These are phyloP conservation scores for Pyrgilauda ruficollis DNA, from an alignment of 2,113 vertebrate genomes.

Conservation along the genomic window DNA sequence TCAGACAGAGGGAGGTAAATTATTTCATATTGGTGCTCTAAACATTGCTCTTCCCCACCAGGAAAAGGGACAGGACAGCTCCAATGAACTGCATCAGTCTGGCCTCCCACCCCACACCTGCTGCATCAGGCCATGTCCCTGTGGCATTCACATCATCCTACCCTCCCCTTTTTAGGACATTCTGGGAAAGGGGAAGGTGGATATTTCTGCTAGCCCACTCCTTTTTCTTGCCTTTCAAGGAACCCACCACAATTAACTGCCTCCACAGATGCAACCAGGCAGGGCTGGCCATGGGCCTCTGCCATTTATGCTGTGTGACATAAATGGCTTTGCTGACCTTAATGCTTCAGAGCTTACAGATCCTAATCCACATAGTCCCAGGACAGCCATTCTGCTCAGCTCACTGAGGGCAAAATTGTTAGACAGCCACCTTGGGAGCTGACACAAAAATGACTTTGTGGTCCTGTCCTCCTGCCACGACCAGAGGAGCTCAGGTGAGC, in stretches of 20 bases:
- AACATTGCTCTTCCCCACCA: background rate
- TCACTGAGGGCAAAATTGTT: background rate
- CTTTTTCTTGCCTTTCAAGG: background rate
- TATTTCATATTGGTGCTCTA: background rate
- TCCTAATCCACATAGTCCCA: background rate
- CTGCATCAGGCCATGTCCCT: background rate
- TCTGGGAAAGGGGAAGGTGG: background rate
- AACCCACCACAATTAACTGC: background rate
- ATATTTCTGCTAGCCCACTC: background rate
- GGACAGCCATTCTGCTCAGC: background rate
- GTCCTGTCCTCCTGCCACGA: accelerated
- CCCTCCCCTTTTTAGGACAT: background rate
- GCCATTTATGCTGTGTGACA: background rate
- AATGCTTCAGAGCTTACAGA: background rate
- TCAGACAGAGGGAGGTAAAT: background rate
- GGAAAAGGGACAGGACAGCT: background rate
- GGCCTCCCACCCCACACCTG: background rate
- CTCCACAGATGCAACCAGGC: background rate
- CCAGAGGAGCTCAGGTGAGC: accelerated
- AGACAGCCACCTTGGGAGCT: background rate
- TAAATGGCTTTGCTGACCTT: background rate
- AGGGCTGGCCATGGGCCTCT: background rate
- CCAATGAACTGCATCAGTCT: background rate
- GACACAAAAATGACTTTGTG: background rate
- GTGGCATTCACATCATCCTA: background rate